Conservation (phyloP, 2,797 vertebrate genomes). For the Antrozous pallidus region DNA sequence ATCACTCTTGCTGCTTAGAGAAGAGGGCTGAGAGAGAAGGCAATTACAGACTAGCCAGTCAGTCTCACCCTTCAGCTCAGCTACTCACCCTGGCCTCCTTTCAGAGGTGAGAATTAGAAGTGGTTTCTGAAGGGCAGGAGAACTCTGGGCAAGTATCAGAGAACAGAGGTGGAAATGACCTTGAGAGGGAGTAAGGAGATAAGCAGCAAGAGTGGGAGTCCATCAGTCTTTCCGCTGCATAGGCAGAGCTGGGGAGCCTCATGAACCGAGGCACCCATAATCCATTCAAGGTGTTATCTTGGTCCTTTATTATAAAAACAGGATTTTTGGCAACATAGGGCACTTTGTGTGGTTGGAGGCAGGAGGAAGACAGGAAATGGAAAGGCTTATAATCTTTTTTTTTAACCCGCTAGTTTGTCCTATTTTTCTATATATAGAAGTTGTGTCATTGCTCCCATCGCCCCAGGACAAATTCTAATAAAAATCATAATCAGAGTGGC, state of each 20-base stretch:
- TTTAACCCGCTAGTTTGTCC: neutral
- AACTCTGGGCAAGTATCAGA: slow-evolving; percentile 56
- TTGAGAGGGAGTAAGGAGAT: neutral
- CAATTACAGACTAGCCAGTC: slow-evolving; percentile 51
- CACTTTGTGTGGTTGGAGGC: neutral
- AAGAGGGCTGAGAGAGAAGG: slow-evolving; percentile 31
- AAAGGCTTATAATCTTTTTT: neutral
- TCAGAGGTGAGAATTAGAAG: slow-evolving; percentile 75
- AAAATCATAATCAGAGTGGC: neutral
- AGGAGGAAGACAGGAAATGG: slow-evolving; percentile 24
- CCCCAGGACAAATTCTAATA: slow-evolving; percentile 6
- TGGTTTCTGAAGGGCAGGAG: slow-evolving; percentile 60
- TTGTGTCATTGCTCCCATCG: neutral
- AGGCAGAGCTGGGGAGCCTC: neutral
- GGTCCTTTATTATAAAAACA: slow-evolving; percentile 40
- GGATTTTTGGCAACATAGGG: neutral
- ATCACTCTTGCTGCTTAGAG: slow-evolving; percentile 42
- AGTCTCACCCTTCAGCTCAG: neutral
- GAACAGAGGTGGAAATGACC: slow-evolving; percentile 72
- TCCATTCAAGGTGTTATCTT: neutral
- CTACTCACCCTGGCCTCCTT: slow-evolving; percentile 53
- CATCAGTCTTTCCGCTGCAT: neutral
- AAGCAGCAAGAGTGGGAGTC: slow-evolving; percentile 41
- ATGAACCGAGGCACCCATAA: neutral
- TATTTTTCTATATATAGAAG: neutral